Evolutionary conservation across 2,888 invertebrate genomes (phyloP).

Genomic region (Drepanosiphum platanoidis): DNA sequence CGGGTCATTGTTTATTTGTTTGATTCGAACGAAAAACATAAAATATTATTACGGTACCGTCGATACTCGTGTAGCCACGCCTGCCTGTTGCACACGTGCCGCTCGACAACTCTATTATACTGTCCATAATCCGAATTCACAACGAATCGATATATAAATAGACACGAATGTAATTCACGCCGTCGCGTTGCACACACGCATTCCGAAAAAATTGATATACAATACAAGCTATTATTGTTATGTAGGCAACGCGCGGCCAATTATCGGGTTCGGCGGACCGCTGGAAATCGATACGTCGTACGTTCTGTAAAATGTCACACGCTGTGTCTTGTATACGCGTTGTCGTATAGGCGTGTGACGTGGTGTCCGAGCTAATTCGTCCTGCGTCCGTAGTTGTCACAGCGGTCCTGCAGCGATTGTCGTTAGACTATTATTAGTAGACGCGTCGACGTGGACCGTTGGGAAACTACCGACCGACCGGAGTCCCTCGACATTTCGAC

Average conservation of each 20-base stretch:
- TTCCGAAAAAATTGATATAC: not conserved
- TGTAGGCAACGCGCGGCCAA: not conserved
- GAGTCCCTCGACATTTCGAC: not conserved
- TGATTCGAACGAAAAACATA: too few relatives aligned
- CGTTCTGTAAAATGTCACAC: not conserved
- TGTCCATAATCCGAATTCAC: too few relatives aligned
- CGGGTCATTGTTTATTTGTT: too few relatives aligned
- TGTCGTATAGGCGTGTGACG: not conserved
- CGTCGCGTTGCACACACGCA: not conserved
- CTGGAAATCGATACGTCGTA: conserved; percentile 22
- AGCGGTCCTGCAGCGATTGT: not conserved
- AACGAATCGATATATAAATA: too few relatives aligned
- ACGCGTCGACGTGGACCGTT: not conserved
- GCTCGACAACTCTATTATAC: not conserved
- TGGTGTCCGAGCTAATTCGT: not conserved
- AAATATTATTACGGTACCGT: too few relatives aligned
- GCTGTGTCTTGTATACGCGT: not conserved
- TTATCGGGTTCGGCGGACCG: conserved; percentile 29
- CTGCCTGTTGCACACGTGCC: too few relatives aligned
- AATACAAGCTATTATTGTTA: not conserved
- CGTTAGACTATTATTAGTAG: not conserved
- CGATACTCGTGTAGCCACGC: too few relatives aligned
- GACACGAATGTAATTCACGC: too few relatives aligned
- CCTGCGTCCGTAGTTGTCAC: too few relatives aligned
- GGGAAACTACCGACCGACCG: not conserved